Conservation (phyloP, 2,797 vertebrate species). For the Phoxinus dragarum region DNA sequence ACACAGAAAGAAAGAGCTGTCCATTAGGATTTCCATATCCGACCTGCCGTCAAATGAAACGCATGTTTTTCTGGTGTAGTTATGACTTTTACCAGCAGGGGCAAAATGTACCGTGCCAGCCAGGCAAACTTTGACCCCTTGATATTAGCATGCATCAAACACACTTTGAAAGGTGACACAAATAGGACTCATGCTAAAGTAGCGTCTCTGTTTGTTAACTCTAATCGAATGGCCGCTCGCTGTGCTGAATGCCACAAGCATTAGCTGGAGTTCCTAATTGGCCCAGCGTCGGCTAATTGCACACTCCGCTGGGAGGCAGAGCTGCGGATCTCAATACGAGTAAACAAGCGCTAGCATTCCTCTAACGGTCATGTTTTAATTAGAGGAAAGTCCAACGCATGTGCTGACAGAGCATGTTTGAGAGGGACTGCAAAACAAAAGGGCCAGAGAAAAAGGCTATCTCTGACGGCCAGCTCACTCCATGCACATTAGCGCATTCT, state of each 20-base stretch:
- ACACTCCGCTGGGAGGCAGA: conserved; percentile 33
- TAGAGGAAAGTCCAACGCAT: conserved; percentile 25
- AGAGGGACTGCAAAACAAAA: conserved; percentile 2
- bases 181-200: not conserved
- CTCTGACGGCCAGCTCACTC: not conserved
- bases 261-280: conserved; percentile 43
- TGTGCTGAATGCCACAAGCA: conserved; percentile 34
- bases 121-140: conserved; percentile 3
- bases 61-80: not conserved
- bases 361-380: conserved; percentile 42
- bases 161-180: not conserved
- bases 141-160: not conserved
- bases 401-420: conserved; percentile 15
- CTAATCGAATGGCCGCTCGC: conserved; percentile 25
- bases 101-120: not conserved
- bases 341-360: conserved; percentile 47
- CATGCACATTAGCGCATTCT: not conserved
- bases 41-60: not conserved
- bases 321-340: conserved; percentile 36
- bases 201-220: conserved; percentile 19
- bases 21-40: not conserved
- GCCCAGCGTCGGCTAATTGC: conserved; percentile 38
- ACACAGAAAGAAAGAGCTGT: not conserved
- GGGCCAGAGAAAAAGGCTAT: not conserved
- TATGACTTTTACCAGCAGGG: not conserved